Evolutionary conservation across 2,113 vertebrate species (phyloP).

Genomic region (Eurystomus gularis): DNA sequence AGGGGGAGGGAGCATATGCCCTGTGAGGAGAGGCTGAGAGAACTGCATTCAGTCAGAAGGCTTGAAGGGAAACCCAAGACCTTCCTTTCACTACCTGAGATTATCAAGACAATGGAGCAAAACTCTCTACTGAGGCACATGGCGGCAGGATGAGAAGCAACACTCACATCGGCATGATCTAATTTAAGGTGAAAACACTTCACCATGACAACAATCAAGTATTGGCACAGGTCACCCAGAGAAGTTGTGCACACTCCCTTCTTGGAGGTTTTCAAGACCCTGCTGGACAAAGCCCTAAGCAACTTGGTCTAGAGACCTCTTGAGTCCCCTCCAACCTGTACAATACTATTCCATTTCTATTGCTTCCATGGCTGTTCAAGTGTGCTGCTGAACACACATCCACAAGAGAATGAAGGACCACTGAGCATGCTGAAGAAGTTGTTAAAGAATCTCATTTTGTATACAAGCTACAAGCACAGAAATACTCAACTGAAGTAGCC

Average conservation of each 20-base stretch:
- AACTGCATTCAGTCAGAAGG: neutral
- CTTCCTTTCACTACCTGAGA: neutral
- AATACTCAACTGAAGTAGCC: neutral
- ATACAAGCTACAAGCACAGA: neutral
- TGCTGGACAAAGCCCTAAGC: neutral
- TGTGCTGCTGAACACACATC: neutral
- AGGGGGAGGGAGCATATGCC: neutral
- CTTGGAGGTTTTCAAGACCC: neutral
- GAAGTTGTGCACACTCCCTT: neutral
- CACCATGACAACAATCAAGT: neutral
- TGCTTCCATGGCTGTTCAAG: neutral
- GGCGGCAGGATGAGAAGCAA: neutral
- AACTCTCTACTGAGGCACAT: neutral
- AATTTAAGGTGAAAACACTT: neutral
- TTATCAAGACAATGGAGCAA: neutral
- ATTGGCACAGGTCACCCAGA: rapidly evolving
- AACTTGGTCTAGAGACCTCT: neutral
- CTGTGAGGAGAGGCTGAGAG: neutral
- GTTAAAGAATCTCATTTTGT: neutral
- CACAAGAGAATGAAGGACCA: neutral
- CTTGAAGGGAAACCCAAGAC: neutral
- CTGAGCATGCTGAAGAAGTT: neutral
- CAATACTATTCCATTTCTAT: neutral
- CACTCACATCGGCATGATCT: neutral
- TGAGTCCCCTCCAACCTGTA: neutral